Conservation (phyloP, 2,113 vertebrate genomes). For the Nycticorax nycticorax region DNA sequence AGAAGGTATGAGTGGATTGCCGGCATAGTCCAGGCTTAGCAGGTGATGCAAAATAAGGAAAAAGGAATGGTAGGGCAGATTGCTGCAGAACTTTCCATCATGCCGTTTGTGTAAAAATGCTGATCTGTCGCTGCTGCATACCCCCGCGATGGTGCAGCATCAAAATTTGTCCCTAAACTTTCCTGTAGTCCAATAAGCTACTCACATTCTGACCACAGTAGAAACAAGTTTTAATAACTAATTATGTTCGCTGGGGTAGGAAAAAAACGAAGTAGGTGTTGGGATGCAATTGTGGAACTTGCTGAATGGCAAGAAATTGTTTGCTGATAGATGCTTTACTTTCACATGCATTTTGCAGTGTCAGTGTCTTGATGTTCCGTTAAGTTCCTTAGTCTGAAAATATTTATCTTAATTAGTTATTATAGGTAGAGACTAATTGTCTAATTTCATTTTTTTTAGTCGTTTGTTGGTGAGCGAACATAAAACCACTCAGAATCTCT, state of each 20-base stretch:
- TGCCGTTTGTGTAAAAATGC: neutral
- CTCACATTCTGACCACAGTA: neutral
- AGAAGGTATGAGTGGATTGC: neutral
- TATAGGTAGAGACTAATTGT: constrained; percentile 31
- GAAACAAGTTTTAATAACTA: neutral
- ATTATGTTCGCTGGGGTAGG: neutral
- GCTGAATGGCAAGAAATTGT: neutral
- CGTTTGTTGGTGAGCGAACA: neutral
- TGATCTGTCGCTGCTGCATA: neutral
- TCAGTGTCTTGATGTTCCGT: neutral
- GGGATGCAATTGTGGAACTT: neutral
- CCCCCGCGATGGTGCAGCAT: neutral
- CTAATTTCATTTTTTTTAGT: neutral
- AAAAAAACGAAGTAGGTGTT: neutral
- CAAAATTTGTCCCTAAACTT: neutral
- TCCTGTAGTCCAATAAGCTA: neutral
- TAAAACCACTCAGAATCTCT: neutral
- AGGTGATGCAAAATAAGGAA: neutral
- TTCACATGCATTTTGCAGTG: neutral
- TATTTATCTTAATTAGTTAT: constrained; percentile 36
- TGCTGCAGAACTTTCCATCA: neutral
- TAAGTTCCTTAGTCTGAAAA: constrained; percentile 26
- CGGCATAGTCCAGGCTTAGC: neutral
- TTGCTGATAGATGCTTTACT: neutral
- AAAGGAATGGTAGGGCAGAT: neutral